Evolutionary conservation across 2,113 vertebrate genomes (phyloP).

Genomic region (Narcine bancroftii): DNA sequence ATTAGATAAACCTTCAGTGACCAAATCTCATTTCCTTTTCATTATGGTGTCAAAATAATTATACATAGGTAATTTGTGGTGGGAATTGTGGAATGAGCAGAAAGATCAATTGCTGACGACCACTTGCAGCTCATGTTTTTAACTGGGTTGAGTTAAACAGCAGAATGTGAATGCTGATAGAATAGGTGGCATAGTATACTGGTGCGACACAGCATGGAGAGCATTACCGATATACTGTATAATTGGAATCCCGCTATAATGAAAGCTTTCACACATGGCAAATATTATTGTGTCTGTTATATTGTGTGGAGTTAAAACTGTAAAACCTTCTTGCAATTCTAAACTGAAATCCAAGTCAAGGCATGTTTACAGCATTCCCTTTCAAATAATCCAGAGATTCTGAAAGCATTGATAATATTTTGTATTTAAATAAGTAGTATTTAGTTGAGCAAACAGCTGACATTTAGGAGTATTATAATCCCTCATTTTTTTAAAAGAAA

Average conservation of each 20-base stretch:
- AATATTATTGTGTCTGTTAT: constrained; percentile 35
- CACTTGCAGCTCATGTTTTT: constrained; percentile 55
- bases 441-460: neutral
- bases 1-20: constrained; percentile 77
- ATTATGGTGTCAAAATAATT: constrained; percentile 82
- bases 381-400: constrained; percentile 19
- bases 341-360: constrained; percentile 8
- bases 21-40: constrained; percentile 83
- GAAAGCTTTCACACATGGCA: constrained; percentile 37
- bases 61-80: constrained; percentile 77
- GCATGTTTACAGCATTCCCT: neutral
- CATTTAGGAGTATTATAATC: neutral
- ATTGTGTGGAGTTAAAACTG: constrained; percentile 30
- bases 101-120: constrained; percentile 64
- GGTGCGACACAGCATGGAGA: constrained; percentile 34
- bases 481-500: neutral
- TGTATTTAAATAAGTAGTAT: neutral
- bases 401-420: neutral
- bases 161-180: constrained; percentile 38
- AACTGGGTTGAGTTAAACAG: constrained; percentile 52
- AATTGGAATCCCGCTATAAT: constrained; percentile 37
- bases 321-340: constrained; percentile 6
- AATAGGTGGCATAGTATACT: constrained; percentile 26
- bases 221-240: constrained; percentile 33
- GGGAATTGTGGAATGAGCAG: constrained; percentile 70